Conservation (phyloP, 2,113 vertebrate species). For the Pelodiscus sinensis region DNA sequence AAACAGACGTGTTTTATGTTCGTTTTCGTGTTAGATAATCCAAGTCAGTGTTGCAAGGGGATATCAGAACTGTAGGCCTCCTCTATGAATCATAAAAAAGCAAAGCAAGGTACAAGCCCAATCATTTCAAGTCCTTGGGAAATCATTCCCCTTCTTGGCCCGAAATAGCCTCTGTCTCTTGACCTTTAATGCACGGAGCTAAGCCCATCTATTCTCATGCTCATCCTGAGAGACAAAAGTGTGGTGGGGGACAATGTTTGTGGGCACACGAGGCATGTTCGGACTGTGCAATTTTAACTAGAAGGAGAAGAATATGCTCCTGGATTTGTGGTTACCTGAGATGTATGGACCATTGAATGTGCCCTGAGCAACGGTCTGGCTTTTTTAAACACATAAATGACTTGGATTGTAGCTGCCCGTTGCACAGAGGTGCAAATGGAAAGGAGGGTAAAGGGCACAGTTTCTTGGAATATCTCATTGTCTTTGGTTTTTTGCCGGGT, state of each 20-base stretch:
- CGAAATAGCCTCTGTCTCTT: background rate
- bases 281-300: background rate
- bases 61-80: background rate
- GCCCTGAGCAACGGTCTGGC: background rate
- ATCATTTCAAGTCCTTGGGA: background rate
- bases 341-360: background rate
- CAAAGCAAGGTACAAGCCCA: background rate
- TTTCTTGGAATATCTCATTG: accelerated
- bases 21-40: accelerated
- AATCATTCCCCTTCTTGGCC: background rate
- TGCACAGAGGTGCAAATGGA: background rate
- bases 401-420: background rate
- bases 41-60: background rate
- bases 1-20: background rate
- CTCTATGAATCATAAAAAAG: background rate
- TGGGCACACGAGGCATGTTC: background rate
- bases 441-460: background rate
- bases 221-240: background rate
- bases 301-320: background rate
- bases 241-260: background rate
- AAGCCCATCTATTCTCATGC: background rate
- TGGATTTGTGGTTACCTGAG: background rate
- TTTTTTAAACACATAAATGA: background rate
- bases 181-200: background rate
- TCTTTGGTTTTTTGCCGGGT: background rate